phyloP scores from a whole-genome alignment of 2,888 invertebrate genomes.

The Myathropa florea region DNA sequence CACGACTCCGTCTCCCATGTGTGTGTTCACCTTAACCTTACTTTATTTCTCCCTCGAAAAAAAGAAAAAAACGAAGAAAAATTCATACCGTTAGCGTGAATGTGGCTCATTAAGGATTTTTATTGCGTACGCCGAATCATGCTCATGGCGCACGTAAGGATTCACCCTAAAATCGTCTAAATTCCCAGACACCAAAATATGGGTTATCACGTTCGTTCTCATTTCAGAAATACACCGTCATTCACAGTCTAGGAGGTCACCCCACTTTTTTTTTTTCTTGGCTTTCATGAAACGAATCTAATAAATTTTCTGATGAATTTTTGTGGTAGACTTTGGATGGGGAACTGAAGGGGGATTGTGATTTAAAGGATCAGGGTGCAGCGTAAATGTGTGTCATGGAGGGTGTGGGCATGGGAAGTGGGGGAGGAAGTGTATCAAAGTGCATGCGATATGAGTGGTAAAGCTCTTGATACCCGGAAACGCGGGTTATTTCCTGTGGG shows the following conservation, averaged over 20 bases:
- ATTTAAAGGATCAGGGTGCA: neutral
- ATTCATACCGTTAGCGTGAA: neutral
- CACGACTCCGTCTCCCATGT: too few species aligned
- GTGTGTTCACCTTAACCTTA: neutral
- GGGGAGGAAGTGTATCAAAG: neutral
- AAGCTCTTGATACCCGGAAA: too few species aligned
- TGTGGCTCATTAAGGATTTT: neutral
- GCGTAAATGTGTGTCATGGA: neutral
- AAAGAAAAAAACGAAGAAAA: too few species aligned
- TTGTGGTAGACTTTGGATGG: neutral
- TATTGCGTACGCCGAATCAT: neutral
- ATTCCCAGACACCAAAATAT: neutral
- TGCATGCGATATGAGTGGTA: neutral
- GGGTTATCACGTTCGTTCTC: neutral
- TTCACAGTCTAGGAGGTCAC: neutral
- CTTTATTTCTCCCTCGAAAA: too few species aligned
- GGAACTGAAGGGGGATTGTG: neutral
- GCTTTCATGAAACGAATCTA: neutral
- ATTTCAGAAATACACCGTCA: too few species aligned
- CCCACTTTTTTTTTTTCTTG: neutral
- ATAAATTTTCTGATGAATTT: neutral
- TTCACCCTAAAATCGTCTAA: neutral
- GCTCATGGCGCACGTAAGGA: neutral
- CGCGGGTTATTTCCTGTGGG: too few species aligned
- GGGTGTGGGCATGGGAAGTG: neutral